Evolutionary conservation across 2,888 invertebrate species (phyloP).

Genomic region (Allygus modestus): DNA sequence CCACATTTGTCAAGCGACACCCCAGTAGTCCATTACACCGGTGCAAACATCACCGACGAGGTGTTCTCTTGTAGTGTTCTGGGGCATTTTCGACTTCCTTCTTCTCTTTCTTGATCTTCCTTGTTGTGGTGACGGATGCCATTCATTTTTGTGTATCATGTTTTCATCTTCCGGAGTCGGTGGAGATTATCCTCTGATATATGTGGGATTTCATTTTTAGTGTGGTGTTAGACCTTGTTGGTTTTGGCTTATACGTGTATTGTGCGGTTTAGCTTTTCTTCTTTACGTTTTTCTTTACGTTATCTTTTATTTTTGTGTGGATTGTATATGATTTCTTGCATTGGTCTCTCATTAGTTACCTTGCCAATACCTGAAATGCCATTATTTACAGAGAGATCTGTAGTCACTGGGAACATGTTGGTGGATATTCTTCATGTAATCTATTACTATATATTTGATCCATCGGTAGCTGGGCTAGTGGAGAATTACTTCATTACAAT

Average conservation of each 20-base stretch:
- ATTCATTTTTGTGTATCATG: neutral
- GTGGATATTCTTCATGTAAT: no score
- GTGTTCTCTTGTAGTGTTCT: slow-evolving; percentile 16
- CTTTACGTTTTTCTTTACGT: neutral
- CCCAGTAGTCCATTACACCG: slow-evolving; percentile 43
- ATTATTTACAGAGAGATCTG: no score
- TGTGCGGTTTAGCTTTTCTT: slow-evolving; percentile 20
- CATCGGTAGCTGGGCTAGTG: no score
- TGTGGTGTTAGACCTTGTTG: neutral
- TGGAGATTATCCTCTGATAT: slow-evolving; percentile 13
- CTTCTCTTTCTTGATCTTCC: slow-evolving; percentile 1
- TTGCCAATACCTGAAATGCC: no score
- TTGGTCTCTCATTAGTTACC: no score
- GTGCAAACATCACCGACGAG: slow-evolving; percentile 14
- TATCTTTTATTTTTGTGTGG: neutral
- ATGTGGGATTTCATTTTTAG: slow-evolving; percentile 10
- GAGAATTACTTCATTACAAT: no score
- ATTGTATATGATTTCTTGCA: no score
- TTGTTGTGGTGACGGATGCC: neutral
- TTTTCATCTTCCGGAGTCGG: neutral
- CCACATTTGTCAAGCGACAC: slow-evolving; percentile 31
- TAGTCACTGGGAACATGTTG: no score
- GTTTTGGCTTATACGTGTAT: neutral
- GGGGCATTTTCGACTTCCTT: slow-evolving; percentile 19
- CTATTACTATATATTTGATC: no score